phyloP scores from a whole-genome alignment of 1,140 invertebrate genomes.

The Trissolcus basalis region DNA sequence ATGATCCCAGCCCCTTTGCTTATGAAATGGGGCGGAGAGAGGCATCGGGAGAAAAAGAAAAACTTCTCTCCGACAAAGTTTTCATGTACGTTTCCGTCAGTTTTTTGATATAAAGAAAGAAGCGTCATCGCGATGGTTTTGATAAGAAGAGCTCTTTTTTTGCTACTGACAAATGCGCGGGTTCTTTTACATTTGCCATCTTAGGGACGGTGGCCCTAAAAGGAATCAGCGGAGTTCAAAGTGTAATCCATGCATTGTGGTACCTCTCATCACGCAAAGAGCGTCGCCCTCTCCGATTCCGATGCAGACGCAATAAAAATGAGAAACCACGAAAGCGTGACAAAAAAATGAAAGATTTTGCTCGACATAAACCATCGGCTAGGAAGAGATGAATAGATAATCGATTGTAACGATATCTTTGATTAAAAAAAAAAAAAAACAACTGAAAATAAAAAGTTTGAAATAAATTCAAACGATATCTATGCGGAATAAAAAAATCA shows the following conservation, averaged over 20 bases:
- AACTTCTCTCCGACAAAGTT: not conserved
- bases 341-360: constrained; percentile 54
- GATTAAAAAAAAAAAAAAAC: no score
- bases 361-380: constrained; percentile 37
- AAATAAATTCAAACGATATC: no score
- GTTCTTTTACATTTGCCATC: constrained; percentile 23
- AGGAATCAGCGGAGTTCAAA: constrained; percentile 53
- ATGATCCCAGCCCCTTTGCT: constrained; percentile 58
- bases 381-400: constrained; percentile 39
- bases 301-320: constrained; percentile 48
- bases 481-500: no score
- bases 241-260: constrained; percentile 61
- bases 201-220: constrained; percentile 31
- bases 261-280: constrained; percentile 59
- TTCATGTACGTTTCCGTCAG: not conserved
- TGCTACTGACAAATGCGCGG: constrained; percentile 19
- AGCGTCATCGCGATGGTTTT: no score
- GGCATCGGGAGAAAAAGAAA: not conserved
- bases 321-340: constrained; percentile 51
- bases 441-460: no score
- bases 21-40: constrained; percentile 26
- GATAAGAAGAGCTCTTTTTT: not conserved
- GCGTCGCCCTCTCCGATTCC: constrained; percentile 56
- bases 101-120: no score
- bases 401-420: constrained; percentile 6